Evolutionary conservation across 2,797 vertebrate genomes (phyloP), one percentile per base, ranked within the genome.

Genomic region (Diceros bicornis): DNA sequence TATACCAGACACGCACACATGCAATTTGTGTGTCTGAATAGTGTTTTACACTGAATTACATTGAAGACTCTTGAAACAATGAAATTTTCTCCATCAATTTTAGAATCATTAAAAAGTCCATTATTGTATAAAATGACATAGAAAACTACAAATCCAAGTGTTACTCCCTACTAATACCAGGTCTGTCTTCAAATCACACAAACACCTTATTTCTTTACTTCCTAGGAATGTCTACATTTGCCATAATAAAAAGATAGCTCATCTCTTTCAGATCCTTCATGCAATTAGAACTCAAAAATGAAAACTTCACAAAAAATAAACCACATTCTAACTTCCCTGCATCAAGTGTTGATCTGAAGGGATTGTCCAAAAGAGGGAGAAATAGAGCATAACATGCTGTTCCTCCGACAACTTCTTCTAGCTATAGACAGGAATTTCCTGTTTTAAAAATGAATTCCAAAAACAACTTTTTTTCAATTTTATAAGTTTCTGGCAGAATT

Each of bases 381-480:
- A 96, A 66, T 1, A 25, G 55, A 97, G 82, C 0, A 0, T 91
- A 93, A 97, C 95, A 81, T 4, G 57, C 96, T 91, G 95, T 66
- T 95, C 72, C 10, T 74, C 78, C 83, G 94, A 97, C 50, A 97
- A 82, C 91, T 93, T 93, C 97, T 81, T 71, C 21, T 78, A 37
- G 93, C 44, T 91, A 71, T 11, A 96, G 97, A 97, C 50, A 98
- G 89, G 91, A 98, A 98, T 98, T 98, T 98, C 97, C 97, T 96
- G 57, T 96, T 97, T 97, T 89, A 97, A 98, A 97, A 89, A 83
- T 0, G 6, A 95, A 78, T 95, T 98, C 89, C 91, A 95, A 93
- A 90, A 96, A 81, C 10, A 90, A 41, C 68, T 92, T 86, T 78
- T 57, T 86, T 72, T 55, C 29, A 34, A 87, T 92, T 91, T 86